Evolutionary conservation across 2,113 vertebrate genomes (phyloP), one percentile per base, ranked within the genome.

Genomic region (Trichechus manatus): DNA sequence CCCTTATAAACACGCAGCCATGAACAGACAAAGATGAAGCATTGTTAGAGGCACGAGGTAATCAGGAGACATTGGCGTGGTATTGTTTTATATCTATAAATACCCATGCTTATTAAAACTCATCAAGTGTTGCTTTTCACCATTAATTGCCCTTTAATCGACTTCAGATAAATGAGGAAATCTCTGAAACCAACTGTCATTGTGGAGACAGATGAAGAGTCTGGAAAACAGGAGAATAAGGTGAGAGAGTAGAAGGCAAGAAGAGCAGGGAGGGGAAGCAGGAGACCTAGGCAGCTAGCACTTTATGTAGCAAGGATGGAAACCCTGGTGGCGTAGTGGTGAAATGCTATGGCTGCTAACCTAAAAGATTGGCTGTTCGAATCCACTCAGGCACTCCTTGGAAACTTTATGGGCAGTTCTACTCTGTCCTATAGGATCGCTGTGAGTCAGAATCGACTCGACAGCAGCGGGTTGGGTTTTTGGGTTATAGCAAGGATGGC

Each of bases 71-170:
- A 29, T 3, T 20, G 10, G 50, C 68, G 14, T 93, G 2, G 1
- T 91, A 53, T 95, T 84, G 80, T 98, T 97, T 98, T 56, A 15
- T 74, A 27, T 50, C 94, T 97, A 97, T 97, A 91, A 98, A 97
- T 98, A 92, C 93, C 91, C 33, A 0, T 2, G 19, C 88, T 98
- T 42, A 94, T 96, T 95, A 82, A 92, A 39, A 95, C 94, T 31
- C 97, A 56, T 22, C 86, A 0, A 59, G 87, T 2, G 78, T 85
- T 96, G 96, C 96, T 97, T 97, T n/a, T 95, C 91, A 0, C 94
- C 36, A 3, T 86, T 98, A 97, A 98, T 94, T 98, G 98, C 97
- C 98, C 84, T 59, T 97, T 98, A 98, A 98, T 98, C 97, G 97
- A 79, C 74, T 22, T 96, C 3, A 36, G 89, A 88, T 97, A 97